Conservation (phyloP, 2,113 vertebrate species). For the Macrotis lagotis region DNA sequence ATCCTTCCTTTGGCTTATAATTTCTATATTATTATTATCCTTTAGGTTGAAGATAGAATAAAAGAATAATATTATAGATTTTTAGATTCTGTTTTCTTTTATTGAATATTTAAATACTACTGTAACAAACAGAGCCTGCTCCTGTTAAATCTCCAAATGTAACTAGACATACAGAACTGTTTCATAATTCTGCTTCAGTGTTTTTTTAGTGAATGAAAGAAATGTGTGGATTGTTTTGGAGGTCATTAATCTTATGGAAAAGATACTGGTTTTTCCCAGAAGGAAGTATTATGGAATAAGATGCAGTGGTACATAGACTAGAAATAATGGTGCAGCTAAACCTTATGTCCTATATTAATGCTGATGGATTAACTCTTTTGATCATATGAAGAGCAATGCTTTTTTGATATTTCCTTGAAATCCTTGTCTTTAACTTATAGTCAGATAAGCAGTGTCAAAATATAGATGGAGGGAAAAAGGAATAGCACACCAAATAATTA, state of each 20-base stretch:
- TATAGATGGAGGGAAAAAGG: neutral
- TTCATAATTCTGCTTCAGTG: neutral
- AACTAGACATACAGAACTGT: neutral
- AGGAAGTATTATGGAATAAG: neutral
- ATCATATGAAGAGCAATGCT: neutral
- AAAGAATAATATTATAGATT: neutral
- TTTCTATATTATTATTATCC: neutral
- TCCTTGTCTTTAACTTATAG: neutral
- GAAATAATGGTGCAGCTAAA: conserved; percentile 13
- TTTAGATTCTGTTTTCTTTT: neutral
- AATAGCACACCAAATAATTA: neutral
- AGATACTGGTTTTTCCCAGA: neutral
- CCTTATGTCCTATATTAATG: neutral
- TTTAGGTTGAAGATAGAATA: neutral
- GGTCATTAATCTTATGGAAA: neutral
- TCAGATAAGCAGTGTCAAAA: neutral
- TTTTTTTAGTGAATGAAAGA: neutral
- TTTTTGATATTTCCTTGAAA: neutral
- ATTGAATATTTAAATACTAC: neutral
- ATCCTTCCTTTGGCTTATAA: neutral
- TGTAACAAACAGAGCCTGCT: neutral
- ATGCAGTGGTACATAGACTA: neutral
- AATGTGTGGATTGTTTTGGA: neutral
- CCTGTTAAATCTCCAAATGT: neutral
- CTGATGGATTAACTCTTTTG: neutral